Evolutionary conservation across 2,797 vertebrate species (phyloP), one percentile per base, ranked within the genome.

Genomic region (Urophycis tenuis): DNA sequence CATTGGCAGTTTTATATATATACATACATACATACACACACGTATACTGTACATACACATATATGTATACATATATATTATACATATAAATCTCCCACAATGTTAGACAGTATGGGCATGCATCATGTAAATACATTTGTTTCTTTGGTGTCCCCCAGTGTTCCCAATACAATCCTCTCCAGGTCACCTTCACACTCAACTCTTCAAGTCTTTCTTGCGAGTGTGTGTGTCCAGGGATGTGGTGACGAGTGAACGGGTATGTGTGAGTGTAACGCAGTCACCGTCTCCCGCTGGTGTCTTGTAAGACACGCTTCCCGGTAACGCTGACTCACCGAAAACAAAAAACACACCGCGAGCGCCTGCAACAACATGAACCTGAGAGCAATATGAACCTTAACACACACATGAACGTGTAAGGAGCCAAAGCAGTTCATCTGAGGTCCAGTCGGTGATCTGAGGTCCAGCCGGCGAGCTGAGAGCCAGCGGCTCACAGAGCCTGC

Each of bases 301-400:
- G n/a, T 31, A 70, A 70, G 67, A 31, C 11, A 7, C 15, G 15
- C 31, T 70, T 70, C 29, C 67, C 9, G 30, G 67, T 31, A 70
- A 9, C n/a, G 22, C 15, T 60, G 49, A 60, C 49, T 60, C 49
- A 60, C n/a, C n/a, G 5, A 60, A 60, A 25, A 60, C 3, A 60
- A 25, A 60, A 3, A 60, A 60, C 5, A 22, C 15, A 49, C 15
- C 45, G 19, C 45, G 19, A 49, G 41, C 1, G 3, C 49, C 49
- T 60, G 49, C n/a, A 60, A n/a, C 49, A 60, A 60, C 49, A 60
- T n/a, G 49, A 60, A n/a, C n/a, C n/a, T n/a, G n/a, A n/a, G n/a
- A n/a, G n/a, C n/a, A n/a, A n/a, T n/a, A n/a, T n/a, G n/a, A n/a
- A n/a, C n/a, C n/a, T n/a, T n/a, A n/a, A n/a, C n/a, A n/a, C n/a